phyloP scores from a whole-genome alignment of 2,113 vertebrate genomes.

The Rhinolophus sinicus region DNA sequence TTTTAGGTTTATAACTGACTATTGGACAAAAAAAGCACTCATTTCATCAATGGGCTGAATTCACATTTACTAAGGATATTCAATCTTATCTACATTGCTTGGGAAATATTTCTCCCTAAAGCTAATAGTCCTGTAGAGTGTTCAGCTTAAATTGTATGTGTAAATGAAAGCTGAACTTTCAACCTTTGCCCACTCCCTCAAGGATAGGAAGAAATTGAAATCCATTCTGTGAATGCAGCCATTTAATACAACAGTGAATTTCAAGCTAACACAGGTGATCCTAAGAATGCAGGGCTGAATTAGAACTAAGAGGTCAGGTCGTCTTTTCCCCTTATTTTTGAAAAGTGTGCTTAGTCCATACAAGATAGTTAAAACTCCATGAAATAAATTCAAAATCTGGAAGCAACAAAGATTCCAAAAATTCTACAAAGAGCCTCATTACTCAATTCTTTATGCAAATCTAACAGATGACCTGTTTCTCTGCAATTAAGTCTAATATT shows the following conservation, averaged over 20 bases:
- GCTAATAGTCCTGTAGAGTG: slow-evolving; percentile 46
- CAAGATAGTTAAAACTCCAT: background rate
- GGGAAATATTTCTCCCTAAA: slow-evolving; percentile 63
- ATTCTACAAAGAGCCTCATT: background rate
- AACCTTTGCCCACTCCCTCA: slow-evolving; percentile 41
- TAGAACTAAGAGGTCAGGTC: background rate
- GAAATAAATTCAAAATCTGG: background rate
- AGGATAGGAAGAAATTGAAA: slow-evolving; percentile 67
- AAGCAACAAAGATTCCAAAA: background rate
- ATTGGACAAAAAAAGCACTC: slow-evolving; percentile 47
- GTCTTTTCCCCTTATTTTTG: background rate
- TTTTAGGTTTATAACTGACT: slow-evolving; percentile 53
- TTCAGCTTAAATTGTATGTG: slow-evolving; percentile 67
- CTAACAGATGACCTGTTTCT: background rate
- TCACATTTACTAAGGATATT: slow-evolving; percentile 64
- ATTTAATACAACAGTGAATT: slow-evolving; percentile 54
- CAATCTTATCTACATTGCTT: slow-evolving; percentile 58
- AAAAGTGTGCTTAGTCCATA: background rate
- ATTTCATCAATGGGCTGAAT: slow-evolving; percentile 50
- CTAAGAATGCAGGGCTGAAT: background rate
- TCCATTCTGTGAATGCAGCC: slow-evolving; percentile 52
- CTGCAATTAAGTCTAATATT: background rate
- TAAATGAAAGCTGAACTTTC: slow-evolving; percentile 75
- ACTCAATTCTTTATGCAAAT: background rate
- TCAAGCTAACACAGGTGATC: background rate